Evolutionary conservation across 2,888 invertebrate species (phyloP).

Genomic region (Actias luna): DNA sequence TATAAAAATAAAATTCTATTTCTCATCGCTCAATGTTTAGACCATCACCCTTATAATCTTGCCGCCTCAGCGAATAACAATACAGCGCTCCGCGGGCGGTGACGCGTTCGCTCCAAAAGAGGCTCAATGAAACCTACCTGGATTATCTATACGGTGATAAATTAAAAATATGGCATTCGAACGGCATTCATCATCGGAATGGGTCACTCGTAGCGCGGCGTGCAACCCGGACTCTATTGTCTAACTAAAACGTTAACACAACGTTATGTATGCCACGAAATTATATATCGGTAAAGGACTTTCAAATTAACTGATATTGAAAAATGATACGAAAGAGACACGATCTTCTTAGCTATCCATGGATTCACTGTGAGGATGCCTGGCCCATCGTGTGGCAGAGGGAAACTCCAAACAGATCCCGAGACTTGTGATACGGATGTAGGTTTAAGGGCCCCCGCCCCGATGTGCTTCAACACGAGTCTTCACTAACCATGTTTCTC

Average conservation of each 20-base stretch:
- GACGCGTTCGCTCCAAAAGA: slow-evolving; percentile 41
- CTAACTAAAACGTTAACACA: slow-evolving; percentile 41
- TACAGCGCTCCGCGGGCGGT: slow-evolving; percentile 60
- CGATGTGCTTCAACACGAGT: no score
- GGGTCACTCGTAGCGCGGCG: slow-evolving; percentile 50
- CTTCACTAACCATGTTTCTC: no score
- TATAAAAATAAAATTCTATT: slow-evolving; percentile 10
- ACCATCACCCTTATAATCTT: slow-evolving; percentile 25
- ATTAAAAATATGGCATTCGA: slow-evolving; percentile 77
- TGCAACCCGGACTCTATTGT: slow-evolving; percentile 39
- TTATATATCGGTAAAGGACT: neutral
- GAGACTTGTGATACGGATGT: no score
- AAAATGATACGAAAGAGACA: neutral
- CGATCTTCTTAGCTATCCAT: no score
- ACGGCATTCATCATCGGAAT: slow-evolving; percentile 74
- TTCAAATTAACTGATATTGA: neutral
- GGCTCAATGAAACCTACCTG: slow-evolving; percentile 77
- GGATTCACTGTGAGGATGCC: no score
- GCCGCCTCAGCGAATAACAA: slow-evolving; percentile 47
- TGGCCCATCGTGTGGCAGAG: no score
- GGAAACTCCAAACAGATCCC: no score
- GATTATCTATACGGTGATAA: slow-evolving; percentile 75
- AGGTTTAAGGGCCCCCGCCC: no score
- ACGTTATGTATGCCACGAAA: slow-evolving; percentile 33
- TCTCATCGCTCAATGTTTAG: slow-evolving; percentile 29